Conservation (phyloP, 2,113 vertebrate genomes). For the Leuciscus idus region DNA sequence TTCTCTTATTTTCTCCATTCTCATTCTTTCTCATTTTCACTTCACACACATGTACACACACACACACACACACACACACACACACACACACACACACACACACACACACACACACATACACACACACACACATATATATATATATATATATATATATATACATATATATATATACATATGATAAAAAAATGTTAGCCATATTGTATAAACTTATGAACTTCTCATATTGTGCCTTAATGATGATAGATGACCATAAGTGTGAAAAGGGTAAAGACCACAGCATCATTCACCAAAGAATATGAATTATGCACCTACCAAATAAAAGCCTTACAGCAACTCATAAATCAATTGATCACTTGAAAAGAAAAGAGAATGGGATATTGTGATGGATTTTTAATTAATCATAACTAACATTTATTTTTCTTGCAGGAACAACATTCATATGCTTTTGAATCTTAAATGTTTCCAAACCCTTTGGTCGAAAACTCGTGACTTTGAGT, state of each 20-base stretch:
- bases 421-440: too few relatives aligned
- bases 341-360: neutral
- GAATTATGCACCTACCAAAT: neutral
- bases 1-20: neutral
- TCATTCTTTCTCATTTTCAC: slow-evolving; percentile 28
- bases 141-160: neutral
- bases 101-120: slow-evolving; percentile 55
- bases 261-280: slow-evolving; percentile 8
- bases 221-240: slow-evolving; percentile 69
- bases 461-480: too few relatives aligned
- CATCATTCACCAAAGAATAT: slow-evolving; percentile 5
- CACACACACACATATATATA: slow-evolving; percentile 29
- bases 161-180: neutral
- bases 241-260: slow-evolving; percentile 65
- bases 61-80: slow-evolving; percentile 46
- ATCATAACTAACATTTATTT: too few relatives aligned
- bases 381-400: too few relatives aligned
- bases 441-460: too few relatives aligned
- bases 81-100: slow-evolving; percentile 52
- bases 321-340: neutral
- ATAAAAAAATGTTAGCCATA: slow-evolving; percentile 17
- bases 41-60: slow-evolving; percentile 42
- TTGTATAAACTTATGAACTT: neutral
- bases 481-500: too few relatives aligned
- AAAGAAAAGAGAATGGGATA: neutral